phyloP scores from a whole-genome alignment of 2,888 invertebrate genomes.

The Spilosoma lubricipeda region DNA sequence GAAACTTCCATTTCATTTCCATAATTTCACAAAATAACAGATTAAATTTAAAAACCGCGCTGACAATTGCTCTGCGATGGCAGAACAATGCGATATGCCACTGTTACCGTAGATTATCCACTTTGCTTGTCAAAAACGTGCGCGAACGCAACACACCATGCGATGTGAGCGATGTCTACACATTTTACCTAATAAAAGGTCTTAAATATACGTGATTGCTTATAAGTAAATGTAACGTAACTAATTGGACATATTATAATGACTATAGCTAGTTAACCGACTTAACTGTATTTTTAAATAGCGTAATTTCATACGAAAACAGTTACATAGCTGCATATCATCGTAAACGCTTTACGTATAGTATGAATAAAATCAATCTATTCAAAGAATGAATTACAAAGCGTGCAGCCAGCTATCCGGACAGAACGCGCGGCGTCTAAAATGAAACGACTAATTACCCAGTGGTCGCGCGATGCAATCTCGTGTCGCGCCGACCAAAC shows the following conservation, averaged over 20 bases:
- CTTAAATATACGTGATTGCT: constrained; percentile 55
- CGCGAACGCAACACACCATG: constrained; percentile 60
- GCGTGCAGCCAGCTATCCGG: constrained; percentile 73
- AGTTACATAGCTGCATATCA: constrained; percentile 23
- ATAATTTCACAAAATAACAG: constrained; percentile 83
- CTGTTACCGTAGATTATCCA: constrained; percentile 80
- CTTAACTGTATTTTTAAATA: constrained; percentile 4
- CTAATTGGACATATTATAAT: constrained; percentile 54
- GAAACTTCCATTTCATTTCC: constrained; percentile 83
- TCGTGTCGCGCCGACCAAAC: constrained; percentile 47
- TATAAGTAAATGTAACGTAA: constrained; percentile 59
- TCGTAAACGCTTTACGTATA: constrained; percentile 45
- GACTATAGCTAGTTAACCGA: constrained; percentile 26
- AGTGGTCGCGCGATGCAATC: constrained; percentile 73
- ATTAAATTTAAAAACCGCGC: constrained; percentile 80
- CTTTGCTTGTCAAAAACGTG: constrained; percentile 82
- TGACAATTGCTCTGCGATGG: constrained; percentile 74
- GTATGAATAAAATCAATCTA: constrained; percentile 66
- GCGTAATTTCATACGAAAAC: constrained; percentile 14
- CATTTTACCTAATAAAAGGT: constrained; percentile 58
- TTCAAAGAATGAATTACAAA: constrained; percentile 75
- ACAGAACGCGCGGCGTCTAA: constrained; percentile 69
- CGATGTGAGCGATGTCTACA: constrained; percentile 48
- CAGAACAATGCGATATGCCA: constrained; percentile 75
- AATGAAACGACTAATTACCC: constrained; percentile 82